phyloP scores from a whole-genome alignment of 2,113 vertebrate species.

The Fulica atra region DNA sequence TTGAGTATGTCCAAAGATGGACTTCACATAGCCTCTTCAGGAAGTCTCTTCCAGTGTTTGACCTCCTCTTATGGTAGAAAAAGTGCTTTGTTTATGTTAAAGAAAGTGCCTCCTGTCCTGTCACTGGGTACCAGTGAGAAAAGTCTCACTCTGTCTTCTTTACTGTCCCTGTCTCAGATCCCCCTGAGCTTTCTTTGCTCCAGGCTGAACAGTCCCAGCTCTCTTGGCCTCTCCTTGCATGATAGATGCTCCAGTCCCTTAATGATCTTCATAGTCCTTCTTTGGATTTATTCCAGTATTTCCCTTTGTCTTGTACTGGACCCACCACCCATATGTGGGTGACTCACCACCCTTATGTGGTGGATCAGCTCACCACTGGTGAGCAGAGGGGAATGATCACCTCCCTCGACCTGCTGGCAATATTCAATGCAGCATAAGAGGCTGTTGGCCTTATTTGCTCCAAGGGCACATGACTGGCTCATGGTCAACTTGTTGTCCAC shows the following conservation, averaged over 20 bases:
- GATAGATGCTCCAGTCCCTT: neutral
- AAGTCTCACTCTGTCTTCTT: neutral
- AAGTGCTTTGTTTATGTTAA: neutral
- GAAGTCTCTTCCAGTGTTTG: neutral
- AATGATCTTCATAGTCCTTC: neutral
- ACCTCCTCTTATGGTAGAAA: neutral
- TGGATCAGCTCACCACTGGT: neutral
- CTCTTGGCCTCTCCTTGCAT: neutral
- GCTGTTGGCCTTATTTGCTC: neutral
- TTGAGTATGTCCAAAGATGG: neutral
- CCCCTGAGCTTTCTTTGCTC: neutral
- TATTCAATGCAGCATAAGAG: neutral
- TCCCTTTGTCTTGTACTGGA: neutral
- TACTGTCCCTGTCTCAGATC: neutral
- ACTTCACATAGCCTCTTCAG: neutral
- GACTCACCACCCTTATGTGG: neutral
- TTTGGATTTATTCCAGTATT: neutral
- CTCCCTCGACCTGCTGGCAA: neutral
- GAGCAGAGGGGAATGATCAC: neutral
- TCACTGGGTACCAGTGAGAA: neutral
- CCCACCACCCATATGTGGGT: neutral
- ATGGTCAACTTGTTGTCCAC: neutral
- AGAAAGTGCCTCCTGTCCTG: neutral
- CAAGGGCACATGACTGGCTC: neutral
- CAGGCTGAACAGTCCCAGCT: neutral